Conservation (phyloP, 2,888 invertebrate species). For the Taphrorychus bicolor region DNA sequence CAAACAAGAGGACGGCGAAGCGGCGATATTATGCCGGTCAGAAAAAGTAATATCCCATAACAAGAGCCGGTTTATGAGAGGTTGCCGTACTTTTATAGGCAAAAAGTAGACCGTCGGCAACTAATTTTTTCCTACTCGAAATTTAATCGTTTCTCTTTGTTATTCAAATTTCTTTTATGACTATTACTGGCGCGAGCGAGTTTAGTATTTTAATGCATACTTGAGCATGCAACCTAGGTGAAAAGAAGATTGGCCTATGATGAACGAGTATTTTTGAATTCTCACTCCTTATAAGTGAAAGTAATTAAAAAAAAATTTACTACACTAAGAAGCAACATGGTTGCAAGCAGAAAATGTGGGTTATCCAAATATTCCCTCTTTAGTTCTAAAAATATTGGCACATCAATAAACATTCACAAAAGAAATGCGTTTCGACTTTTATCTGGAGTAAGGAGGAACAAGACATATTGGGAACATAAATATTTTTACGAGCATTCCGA, state of each 20-base stretch:
- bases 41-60: background rate
- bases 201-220: too few relatives aligned
- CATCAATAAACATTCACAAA: background rate
- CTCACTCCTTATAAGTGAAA: too few relatives aligned
- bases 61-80: background rate
- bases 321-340: too few relatives aligned
- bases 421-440: background rate
- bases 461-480: constrained; percentile 3
- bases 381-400: background rate
- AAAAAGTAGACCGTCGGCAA: background rate
- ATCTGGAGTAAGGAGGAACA: background rate
- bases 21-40: background rate
- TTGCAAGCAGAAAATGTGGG: background rate
- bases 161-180: background rate
- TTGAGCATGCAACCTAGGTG: background rate
- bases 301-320: too few relatives aligned
- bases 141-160: too few relatives aligned
- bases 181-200: background rate
- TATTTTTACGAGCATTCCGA: background rate
- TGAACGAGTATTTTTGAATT: too few relatives aligned
- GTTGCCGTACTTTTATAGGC: background rate
- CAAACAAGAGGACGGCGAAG: background rate
- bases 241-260: background rate
- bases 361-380: background rate
- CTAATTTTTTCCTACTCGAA: background rate